Percentiles rank a stretch among this genome's conserved stretches.
Evolutionary conservation across 2,888 invertebrate genomes (phyloP).

Genomic region (Lycia hirtaria): DNA sequence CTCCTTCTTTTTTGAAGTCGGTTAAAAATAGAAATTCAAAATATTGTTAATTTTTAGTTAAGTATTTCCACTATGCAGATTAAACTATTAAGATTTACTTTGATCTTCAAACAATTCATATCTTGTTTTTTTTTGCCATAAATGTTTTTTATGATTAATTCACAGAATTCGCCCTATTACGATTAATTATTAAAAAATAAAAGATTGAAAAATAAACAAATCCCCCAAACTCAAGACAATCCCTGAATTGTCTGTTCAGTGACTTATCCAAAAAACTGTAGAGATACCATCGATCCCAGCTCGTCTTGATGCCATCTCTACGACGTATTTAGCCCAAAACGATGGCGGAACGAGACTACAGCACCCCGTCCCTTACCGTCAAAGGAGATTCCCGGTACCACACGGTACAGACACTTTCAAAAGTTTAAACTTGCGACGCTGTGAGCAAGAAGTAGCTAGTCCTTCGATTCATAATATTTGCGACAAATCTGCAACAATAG

Average conservation of each 20-base stretch:
- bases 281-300: slow-evolving; percentile 28
- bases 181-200: background rate
- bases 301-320: slow-evolving; percentile 61
- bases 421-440: slow-evolving; percentile 16
- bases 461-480: too few species aligned
- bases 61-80: too few species aligned
- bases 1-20: too few species aligned
- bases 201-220: background rate
- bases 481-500: too few species aligned
- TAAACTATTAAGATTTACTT: too few species aligned
- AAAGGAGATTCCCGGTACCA: slow-evolving; percentile 49
- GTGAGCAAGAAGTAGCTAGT: too few species aligned
- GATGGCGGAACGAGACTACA: slow-evolving; percentile 60
- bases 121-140: too few species aligned
- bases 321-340: slow-evolving; percentile 69
- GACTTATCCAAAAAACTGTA: background rate
- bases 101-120: too few species aligned
- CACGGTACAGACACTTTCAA: slow-evolving; percentile 45
- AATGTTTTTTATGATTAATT: too few species aligned
- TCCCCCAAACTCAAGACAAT: background rate
- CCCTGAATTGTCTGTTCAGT: background rate
- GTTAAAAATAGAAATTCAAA: too few species aligned
- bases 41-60: too few species aligned
- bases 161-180: background rate
- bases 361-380: slow-evolving; percentile 54